These are phyloP conservation scores for Archaeoteleia sp. DNA, from an alignment of 2,888 invertebrate species.

Conservation along the genomic window DNA sequence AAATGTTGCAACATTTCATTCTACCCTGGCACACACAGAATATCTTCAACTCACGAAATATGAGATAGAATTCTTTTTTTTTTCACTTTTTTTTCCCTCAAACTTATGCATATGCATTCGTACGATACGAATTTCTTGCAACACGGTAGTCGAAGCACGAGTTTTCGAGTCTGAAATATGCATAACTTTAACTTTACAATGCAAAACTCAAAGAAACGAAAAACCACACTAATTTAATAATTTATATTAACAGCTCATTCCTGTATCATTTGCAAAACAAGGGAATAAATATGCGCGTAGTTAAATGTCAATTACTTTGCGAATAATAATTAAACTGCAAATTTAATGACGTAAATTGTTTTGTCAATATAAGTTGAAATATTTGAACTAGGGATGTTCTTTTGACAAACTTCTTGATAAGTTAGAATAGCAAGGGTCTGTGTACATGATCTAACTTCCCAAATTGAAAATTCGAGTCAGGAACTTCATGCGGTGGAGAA, in stretches of 20 bases:
- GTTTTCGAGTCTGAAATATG: conserved; percentile 14
- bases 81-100: background rate
- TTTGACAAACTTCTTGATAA: conserved; percentile 47
- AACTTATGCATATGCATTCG: conserved; percentile 29
- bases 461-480: conserved; percentile 53
- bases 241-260: no score
- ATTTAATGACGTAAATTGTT: conserved; percentile 43
- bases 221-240: no score
- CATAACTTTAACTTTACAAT: conserved; percentile 2
- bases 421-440: conserved; percentile 33
- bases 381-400: conserved; percentile 41
- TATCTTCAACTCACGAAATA: conserved; percentile 12
- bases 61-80: conserved; percentile 9
- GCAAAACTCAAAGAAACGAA: no score
- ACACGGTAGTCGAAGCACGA: background rate
- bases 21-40: conserved; percentile 16
- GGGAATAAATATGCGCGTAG: no score
- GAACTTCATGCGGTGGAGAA: conserved; percentile 42
- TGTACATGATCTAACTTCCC: conserved; percentile 50
- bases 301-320: no score
- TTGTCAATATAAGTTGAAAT: conserved; percentile 38
- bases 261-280: no score
- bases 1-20: conserved; percentile 47
- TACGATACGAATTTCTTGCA: conserved; percentile 26
- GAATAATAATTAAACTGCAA: no score